Evolutionary conservation across 1,140 invertebrate species (phyloP), one percentile per base, ranked within the genome.

Genomic region (Neuroterus valhalla): DNA sequence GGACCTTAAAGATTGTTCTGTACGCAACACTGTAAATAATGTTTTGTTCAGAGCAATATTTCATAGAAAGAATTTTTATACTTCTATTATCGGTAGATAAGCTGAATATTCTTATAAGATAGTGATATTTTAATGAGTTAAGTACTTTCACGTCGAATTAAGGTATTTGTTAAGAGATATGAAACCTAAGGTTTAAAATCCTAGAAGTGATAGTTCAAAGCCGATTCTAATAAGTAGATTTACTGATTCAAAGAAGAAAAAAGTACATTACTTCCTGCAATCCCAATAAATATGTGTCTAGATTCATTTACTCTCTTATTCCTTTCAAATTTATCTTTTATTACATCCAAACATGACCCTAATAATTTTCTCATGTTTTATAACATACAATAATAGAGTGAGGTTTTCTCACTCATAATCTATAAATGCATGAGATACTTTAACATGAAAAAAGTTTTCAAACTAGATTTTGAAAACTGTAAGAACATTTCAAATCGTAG

Each of bases 41-140:
- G 76, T 82, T 81, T 48, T 62, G 66, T 85, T 84, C 73, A 76
- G 75, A 73, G 74, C 78, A 46, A 62, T 75, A 74, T 69, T 55
- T 83, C 84, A 78, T 71, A 70, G 70, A 73, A 70, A 81, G 72
- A 75, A 74, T 76, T 84, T 86, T 83, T 86, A 78, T 86, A 86
- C 80, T 85, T 85, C 81, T 77, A 81, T 78, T 81, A 82, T 79
- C 50, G 70, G 79, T 72, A 82, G 73, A 72, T 76, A 81, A 77
- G 75, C 84, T 83, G 75, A 76, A 48, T 81, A 79, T 77, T 81
- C 77, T 84, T 78, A 78, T 79, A 76, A 68, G 12, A 67, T 81
- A 83, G 66, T 45, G 50, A 82, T 85, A 86, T 78, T 85, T 85
- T 78, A 77, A 75, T 82, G 79, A 74, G 75, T 77, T 77, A 83